Percentiles rank a stretch among this genome's conserved stretches.
These are phyloP conservation scores for Calameuta pallipes DNA, from an alignment of 2,888 invertebrate genomes.

Conservation along the genomic window DNA sequence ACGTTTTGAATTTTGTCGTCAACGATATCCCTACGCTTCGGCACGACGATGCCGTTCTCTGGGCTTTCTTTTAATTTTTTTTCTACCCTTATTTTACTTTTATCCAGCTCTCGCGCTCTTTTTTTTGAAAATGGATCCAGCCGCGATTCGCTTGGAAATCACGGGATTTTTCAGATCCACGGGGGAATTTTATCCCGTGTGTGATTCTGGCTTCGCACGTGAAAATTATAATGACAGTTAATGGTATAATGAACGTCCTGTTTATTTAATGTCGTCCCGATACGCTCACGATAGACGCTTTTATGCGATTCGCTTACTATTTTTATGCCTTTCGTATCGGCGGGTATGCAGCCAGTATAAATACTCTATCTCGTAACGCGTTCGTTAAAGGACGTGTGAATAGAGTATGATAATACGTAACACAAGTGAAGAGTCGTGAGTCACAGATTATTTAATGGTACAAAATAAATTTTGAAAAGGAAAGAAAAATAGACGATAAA, in stretches of 20 bases:
- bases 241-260: not conserved
- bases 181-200: not conserved
- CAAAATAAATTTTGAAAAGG: not conserved
- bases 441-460: not conserved
- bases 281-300: not conserved
- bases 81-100: constrained; percentile 16
- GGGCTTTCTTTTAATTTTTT: not conserved
- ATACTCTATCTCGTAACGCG: not conserved
- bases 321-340: not conserved
- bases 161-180: not conserved
- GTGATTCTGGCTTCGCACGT: not conserved
- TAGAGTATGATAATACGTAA: not conserved
- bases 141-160: not conserved
- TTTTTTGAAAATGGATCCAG: not conserved
- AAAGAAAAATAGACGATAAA: not conserved
- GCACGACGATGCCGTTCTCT: not conserved
- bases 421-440: not conserved
- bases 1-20: constrained; percentile 24
- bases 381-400: not conserved
- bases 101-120: not conserved
- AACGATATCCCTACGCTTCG: constrained; percentile 6
- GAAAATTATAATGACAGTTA: not conserved
- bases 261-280: not conserved
- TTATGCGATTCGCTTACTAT: not conserved
- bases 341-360: not conserved